Evolutionary conservation across 1,140 invertebrate genomes (phyloP).

Genomic region (Drosophila obscura): DNA sequence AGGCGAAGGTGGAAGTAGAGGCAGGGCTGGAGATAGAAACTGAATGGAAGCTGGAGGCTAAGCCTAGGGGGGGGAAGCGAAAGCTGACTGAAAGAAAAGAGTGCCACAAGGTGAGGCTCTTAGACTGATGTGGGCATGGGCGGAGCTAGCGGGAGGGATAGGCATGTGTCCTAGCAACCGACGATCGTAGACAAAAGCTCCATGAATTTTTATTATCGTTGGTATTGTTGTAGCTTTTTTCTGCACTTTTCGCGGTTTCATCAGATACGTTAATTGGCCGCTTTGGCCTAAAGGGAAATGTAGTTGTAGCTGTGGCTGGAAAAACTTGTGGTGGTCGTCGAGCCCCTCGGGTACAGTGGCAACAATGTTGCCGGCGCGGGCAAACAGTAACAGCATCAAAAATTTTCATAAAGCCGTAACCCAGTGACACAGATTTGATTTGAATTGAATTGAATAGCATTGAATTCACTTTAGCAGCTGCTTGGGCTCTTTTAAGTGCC

Average conservation of each 20-base stretch:
- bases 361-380: conserved; percentile 22
- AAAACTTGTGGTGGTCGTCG: conserved; percentile 51
- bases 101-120: no score
- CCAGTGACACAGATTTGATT: conserved; percentile 70
- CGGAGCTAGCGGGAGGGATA: neutral
- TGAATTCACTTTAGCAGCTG: conserved; percentile 33
- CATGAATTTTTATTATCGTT: conserved; percentile 25
- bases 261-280: conserved; percentile 80
- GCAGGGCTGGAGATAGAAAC: conserved; percentile 15
- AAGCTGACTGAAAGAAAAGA: no score
- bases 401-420: conserved; percentile 44
- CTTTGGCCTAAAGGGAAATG: conserved; percentile 77
- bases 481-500: conserved; percentile 2
- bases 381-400: conserved; percentile 17
- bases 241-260: conserved; percentile 32
- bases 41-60: conserved; percentile 12
- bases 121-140: no score
- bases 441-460: conserved; percentile 28
- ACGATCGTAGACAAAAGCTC: conserved; percentile 63
- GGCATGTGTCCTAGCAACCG: conserved; percentile 32
- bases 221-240: conserved; percentile 40
- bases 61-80: no score
- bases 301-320: conserved; percentile 19
- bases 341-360: conserved; percentile 39
- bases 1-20: no score